These are phyloP conservation scores for Tenthredo mesomela DNA, from an alignment of 2,888 invertebrate species.

Conservation along the genomic window DNA sequence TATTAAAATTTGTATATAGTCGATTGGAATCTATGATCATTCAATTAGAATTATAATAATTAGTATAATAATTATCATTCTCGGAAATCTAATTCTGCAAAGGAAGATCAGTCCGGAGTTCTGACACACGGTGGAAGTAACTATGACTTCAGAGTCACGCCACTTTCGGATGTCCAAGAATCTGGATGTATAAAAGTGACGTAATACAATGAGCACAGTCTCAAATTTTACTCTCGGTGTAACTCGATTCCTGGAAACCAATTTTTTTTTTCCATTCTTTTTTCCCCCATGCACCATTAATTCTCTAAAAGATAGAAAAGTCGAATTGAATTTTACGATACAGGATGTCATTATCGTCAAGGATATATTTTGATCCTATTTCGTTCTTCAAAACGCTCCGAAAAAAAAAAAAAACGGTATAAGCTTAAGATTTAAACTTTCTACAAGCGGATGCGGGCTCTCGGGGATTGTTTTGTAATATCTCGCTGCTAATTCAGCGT, in stretches of 20 bases:
- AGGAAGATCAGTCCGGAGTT: neutral
- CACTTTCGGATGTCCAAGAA: slow-evolving; percentile 10
- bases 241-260: neutral
- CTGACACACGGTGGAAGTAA: slow-evolving; percentile 11
- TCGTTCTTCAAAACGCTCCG: neutral
- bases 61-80: neutral
- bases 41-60: neutral
- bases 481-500: slow-evolving; percentile 19
- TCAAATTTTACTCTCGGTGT: neutral
- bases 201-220: neutral
- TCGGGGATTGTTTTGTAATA: slow-evolving; percentile 22
- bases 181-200: neutral
- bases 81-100: neutral
- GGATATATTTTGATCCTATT: neutral
- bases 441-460: neutral
- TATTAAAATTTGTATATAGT: too few species aligned
- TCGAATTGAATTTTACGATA: neutral
- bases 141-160: neutral
- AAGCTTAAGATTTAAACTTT: neutral
- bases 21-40: neutral
- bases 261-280: neutral
- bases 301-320: neutral
- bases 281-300: neutral
- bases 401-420: neutral
- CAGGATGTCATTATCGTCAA: neutral